Conservation (phyloP, 2,113 vertebrate genomes). For the Ellobius talpinus region DNA sequence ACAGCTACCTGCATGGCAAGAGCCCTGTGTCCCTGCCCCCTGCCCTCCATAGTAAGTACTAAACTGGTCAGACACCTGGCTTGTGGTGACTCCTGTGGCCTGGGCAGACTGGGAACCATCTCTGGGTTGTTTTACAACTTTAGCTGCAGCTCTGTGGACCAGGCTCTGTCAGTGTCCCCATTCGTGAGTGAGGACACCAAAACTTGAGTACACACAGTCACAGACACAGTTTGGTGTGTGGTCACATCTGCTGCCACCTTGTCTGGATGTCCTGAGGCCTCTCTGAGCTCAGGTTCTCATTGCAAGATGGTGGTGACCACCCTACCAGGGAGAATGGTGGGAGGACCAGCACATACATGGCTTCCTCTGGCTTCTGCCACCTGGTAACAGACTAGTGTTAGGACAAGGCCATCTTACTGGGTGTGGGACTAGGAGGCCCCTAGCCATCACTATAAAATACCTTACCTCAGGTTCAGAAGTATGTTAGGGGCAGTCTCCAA, state of each 20-base stretch:
- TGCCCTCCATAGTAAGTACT: conserved; percentile 90
- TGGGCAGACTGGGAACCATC: background rate
- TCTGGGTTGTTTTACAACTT: accelerated
- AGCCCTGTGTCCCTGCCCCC: conserved; percentile 85
- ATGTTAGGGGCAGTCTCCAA: background rate
- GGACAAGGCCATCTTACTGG: accelerated
- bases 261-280: background rate
- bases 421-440: background rate
- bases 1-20: conserved; percentile 70
- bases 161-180: background rate
- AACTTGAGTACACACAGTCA: background rate
- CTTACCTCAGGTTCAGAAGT: background rate
- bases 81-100: accelerated
- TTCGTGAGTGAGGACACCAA: background rate
- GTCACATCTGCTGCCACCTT: background rate
- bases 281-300: background rate
- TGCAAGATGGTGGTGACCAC: accelerated
- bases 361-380: too few species aligned
- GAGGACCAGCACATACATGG: background rate
- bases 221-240: background rate
- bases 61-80: background rate
- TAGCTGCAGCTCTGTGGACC: background rate
- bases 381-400: accelerated
- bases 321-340: background rate
- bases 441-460: accelerated